Base-by-base conservation (phyloP, 1,140 invertebrate species). In the Aphidius gifuensis region DNA sequence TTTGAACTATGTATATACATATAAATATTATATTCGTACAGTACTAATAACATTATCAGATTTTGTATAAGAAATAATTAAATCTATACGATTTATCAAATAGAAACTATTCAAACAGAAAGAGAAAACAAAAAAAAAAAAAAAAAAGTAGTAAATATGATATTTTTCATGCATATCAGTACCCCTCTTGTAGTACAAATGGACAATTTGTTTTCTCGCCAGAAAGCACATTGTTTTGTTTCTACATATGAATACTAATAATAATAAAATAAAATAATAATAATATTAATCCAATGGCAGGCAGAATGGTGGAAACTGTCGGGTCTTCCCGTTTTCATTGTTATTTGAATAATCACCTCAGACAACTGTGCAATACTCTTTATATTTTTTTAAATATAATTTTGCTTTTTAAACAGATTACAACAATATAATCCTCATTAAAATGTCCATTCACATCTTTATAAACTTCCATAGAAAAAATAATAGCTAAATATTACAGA, bases 1-100 rank as follows among this genome's bases (percentile, higher is more conserved):
- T 66, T 66, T 66, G 61, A 66, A 66, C 65, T 59, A 53, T 66
- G 58, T 64, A 64, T 47, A 62, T 58, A 58, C 32, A 60, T 42
- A 60, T 51, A 44, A 48, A 43, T 66, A 61, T 62, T 66, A 66
- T 62, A 66, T 66, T 63, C 58, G 56, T 62, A 64, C 60, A 60
- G 61, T 60, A 60, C 58, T 64, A 62, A 64, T 64, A 50, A 62
- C 60, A 62, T 64, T 60, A 58, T 66, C 58, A 64, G 58, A 62
- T 66, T 66, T 66, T 68, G 56, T 62, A 53, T 62, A 49, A 56
- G 47, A 46, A 64, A 56, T 44, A 57, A 21, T 8, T 49, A 51
- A 23, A 23, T 23, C 23, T 23, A 23, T 23, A 23, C 23, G 3
- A 23, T 23, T 23, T 23, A 23, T 40, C 6, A 23, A 45, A 61